Evolutionary conservation across 1,140 invertebrate species (phyloP), one percentile per base, ranked within the genome.

Genomic region (Aphaenogaster ashmeadi): DNA sequence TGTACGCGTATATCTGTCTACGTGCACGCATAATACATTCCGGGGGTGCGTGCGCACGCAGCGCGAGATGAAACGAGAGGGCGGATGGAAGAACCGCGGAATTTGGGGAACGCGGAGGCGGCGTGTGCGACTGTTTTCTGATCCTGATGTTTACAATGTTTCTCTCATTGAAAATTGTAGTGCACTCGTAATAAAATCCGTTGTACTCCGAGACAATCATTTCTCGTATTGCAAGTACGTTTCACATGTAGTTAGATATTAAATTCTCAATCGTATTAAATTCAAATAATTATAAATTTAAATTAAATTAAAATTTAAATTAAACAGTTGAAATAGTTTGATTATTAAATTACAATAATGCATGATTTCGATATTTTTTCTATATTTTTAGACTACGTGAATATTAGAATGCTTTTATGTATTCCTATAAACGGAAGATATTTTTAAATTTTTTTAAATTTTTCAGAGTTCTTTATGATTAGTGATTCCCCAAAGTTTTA

Each of bases 41-140:
- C 50, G 67, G 54, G 75, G 71, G 74, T 90, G 72, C 78, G 77
- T 21, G 18, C 52, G 72, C 50, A 75, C 21, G 27, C 50, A 21
- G 9, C 33, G 13, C 15, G 38, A 54, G 33, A 18, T 13, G 1
- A 33, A 88, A 56, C 1, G 47, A 3, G 3, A 15, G 41, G 2
- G 36, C 0, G 9, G 8, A 18, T 41, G 38, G 3, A 44, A 27
- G 54, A 60, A 27, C 13, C 36, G 54, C 21, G 36, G 74, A 60
- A 77, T 44, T 41, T 44, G 8, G 0, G 6, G 15, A 75, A 38
- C 2, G 50, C 7, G 3, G 0, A 27, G 3, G 27, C 21, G 13
- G 13, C 6, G 11, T n/a, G 8, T 18, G 36, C 21, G 21, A 69
- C 11, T 69, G 41, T 8, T 69, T 69, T 60, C 15, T 44, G 2